These are phyloP conservation scores for Platygyra sinensis DNA, from an alignment of 64 coral and sea anemone species.

Conservation along the genomic window DNA sequence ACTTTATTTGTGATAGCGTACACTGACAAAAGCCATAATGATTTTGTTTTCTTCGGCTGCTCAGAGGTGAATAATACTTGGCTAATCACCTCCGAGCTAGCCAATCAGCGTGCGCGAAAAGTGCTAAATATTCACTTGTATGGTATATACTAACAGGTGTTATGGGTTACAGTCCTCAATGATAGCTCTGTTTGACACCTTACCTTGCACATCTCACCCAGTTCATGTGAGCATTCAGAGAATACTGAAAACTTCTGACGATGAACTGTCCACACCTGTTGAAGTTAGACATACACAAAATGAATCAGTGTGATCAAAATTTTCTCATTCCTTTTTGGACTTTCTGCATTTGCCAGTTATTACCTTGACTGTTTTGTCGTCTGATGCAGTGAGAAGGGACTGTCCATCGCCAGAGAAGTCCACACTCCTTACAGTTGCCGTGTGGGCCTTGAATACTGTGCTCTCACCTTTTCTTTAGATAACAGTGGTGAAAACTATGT, in stretches of 20 bases:
- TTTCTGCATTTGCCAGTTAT: not conserved
- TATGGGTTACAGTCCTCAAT: no score
- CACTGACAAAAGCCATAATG: no score
- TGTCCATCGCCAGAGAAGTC: conserved; percentile 98
- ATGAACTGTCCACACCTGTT: conserved; percentile 97
- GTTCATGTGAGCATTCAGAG: conserved; percentile 98
- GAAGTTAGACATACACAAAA: not conserved
- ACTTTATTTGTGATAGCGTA: no score
- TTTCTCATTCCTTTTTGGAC: no score
- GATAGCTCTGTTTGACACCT: not conserved
- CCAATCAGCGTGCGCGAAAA: no score
- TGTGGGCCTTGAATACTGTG: conserved; percentile 98
- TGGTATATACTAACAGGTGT: no score
- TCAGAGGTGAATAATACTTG: no score
- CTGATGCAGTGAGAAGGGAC: conserved; percentile 92
- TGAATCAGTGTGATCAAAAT: not conserved
- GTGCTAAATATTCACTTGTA: no score
- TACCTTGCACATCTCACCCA: conserved; percentile 99
- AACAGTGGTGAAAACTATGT: not conserved
- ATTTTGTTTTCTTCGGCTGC: no score
- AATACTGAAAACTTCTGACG: conserved; percentile 95
- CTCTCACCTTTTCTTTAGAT: conserved; percentile 91
- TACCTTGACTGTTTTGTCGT: conserved; percentile 99
- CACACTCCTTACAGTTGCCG: conserved; percentile 93
- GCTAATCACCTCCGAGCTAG: no score